phyloP scores from a whole-genome alignment of 2,888 invertebrate genomes.

The Oligia fasciuncula region DNA sequence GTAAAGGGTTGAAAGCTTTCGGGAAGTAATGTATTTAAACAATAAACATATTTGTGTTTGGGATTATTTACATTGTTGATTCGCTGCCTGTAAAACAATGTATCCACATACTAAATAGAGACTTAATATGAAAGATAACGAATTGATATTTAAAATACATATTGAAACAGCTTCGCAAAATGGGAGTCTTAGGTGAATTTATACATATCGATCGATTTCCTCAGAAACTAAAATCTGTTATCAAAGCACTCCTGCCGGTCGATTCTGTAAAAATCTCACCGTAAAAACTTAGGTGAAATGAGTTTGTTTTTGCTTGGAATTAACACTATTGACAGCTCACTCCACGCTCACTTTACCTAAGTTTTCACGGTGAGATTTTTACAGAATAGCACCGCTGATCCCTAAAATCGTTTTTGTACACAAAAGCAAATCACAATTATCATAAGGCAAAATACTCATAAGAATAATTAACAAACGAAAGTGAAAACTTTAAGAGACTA shows the following conservation, averaged over 20 bases:
- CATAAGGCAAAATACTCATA: conserved; percentile 17
- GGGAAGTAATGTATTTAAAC: conserved; percentile 30
- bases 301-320: no score
- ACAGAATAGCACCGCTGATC: not conserved
- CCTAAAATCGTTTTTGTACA: not conserved
- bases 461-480: conserved; percentile 56
- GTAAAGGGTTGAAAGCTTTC: conserved; percentile 59
- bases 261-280: no score
- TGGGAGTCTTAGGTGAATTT: not conserved
- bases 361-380: no score
- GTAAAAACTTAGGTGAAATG: no score
- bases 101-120: not conserved
- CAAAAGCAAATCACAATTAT: not conserved
- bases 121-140: not conserved
- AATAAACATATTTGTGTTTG: conserved; percentile 30
- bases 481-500: conserved; percentile 46
- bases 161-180: no score
- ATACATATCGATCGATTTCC: not conserved
- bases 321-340: no score
- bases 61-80: conserved; percentile 20
- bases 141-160: no score
- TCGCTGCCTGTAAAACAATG: not conserved
- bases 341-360: no score
- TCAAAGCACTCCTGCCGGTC: not conserved
- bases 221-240: not conserved